A percentile compares a stretch with the other conserved stretches of the same genome.
Evolutionary conservation across 1,140 invertebrate genomes (phyloP).

Genomic region (Wasmannia auropunctata): DNA sequence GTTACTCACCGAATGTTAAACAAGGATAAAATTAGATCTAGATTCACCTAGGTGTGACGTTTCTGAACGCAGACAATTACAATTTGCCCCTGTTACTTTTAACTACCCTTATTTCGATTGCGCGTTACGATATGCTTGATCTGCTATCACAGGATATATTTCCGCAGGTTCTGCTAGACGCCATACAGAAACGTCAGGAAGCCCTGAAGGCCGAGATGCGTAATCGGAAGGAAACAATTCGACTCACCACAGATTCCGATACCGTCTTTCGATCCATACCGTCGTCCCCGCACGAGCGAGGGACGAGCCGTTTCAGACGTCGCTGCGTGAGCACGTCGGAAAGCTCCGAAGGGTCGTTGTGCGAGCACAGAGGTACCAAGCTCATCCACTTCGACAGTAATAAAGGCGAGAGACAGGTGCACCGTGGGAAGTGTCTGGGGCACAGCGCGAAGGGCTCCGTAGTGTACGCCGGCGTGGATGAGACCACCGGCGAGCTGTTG

Average conservation of each 20-base stretch:
- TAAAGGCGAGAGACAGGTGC: slow-evolving; percentile 85
- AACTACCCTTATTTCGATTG: no score
- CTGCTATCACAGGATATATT: slow-evolving; percentile 2
- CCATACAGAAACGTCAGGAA: slow-evolving; percentile 89
- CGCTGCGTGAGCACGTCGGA: slow-evolving; percentile 81
- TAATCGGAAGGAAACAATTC: slow-evolving; percentile 79
- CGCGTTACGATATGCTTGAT: slow-evolving; percentile 20
- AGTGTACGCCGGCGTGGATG: slow-evolving; percentile 90
- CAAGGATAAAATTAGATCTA: no score
- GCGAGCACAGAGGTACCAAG: slow-evolving; percentile 85
- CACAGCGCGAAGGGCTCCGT: slow-evolving; percentile 89
- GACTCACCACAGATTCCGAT: slow-evolving; percentile 73
- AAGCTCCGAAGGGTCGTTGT: slow-evolving; percentile 82
- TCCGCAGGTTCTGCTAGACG: slow-evolving; percentile 88
- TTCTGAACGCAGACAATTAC: no score
- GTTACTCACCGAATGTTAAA: no score
- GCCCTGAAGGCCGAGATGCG: slow-evolving; percentile 88
- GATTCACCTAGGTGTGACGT: no score
- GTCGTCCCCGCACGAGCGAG: slow-evolving; percentile 79
- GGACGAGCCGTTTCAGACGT: slow-evolving; percentile 75
- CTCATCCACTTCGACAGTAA: slow-evolving; percentile 86
- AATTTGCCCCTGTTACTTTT: no score
- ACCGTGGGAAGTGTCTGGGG: slow-evolving; percentile 87
- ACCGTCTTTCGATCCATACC: slow-evolving; percentile 77
- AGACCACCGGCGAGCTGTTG: slow-evolving; percentile 88